Percentiles rank a stretch among this genome's conserved stretches.
phyloP scores from a whole-genome alignment of 2,888 invertebrate genomes.

The Hypomecis atomaria region DNA sequence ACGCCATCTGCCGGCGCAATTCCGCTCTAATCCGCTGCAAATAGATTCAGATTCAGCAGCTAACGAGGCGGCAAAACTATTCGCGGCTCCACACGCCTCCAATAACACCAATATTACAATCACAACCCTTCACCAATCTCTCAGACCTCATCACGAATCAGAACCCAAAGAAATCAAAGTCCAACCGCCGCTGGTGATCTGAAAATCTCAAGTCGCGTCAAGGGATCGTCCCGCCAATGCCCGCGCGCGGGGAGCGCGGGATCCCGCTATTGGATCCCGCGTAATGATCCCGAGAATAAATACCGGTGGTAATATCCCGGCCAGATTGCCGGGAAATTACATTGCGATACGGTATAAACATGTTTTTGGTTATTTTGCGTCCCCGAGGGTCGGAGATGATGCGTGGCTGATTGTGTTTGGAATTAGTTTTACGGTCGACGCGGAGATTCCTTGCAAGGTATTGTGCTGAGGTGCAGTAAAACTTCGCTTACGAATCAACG shows the following conservation, averaged over 20 bases:
- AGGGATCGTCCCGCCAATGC: conserved; percentile 69
- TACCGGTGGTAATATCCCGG: conserved; percentile 65
- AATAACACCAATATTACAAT: conserved; percentile 71
- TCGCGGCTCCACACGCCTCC: conserved; percentile 65
- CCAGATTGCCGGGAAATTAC: conserved; percentile 61
- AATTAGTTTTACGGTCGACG: conserved; percentile 33
- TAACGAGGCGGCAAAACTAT: conserved; percentile 71
- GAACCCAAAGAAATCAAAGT: conserved; percentile 24
- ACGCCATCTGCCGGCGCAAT: conserved; percentile 37
- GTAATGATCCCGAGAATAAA: conserved; percentile 75
- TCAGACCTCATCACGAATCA: conserved; percentile 20
- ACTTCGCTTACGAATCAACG: not conserved
- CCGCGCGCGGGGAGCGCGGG: conserved; percentile 55
- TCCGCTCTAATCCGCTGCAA: conserved; percentile 44
- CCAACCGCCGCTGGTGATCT: conserved; percentile 51
- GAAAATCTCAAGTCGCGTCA: conserved; percentile 59
- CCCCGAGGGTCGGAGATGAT: conserved; percentile 34
- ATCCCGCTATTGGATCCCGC: conserved; percentile 65
- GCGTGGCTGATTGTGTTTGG: conserved; percentile 39
- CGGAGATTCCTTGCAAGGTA: not conserved
- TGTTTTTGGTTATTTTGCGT: conserved; percentile 47
- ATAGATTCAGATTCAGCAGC: conserved; percentile 38
- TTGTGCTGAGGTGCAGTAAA: not conserved
- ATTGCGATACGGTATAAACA: conserved; percentile 45
- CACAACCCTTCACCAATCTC: conserved; percentile 38